Evolutionary conservation across 2,888 invertebrate genomes (phyloP).

Genomic region (Nomada fabriciana): DNA sequence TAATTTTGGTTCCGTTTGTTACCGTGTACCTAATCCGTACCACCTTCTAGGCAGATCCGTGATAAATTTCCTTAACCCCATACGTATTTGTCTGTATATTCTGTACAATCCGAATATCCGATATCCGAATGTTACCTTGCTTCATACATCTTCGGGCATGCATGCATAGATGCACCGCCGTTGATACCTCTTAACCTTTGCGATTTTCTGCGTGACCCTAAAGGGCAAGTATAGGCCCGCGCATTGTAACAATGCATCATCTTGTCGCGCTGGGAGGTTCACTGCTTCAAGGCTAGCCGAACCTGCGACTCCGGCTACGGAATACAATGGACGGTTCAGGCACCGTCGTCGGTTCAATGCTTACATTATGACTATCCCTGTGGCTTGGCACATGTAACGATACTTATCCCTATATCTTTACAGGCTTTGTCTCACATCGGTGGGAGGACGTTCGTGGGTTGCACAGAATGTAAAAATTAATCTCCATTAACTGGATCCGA

Average conservation of each 20-base stretch:
- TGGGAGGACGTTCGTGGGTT: slow-evolving; percentile 48
- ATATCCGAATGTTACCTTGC: slow-evolving; percentile 17
- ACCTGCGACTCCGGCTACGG: slow-evolving; percentile 76
- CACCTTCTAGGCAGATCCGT: no score
- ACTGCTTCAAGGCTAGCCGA: slow-evolving; percentile 77
- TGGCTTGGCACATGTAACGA: slow-evolving; percentile 74
- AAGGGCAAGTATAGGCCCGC: slow-evolving; percentile 71
- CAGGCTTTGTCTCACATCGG: slow-evolving; percentile 74
- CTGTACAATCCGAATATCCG: neutral
- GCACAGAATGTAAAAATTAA: slow-evolving; percentile 60
- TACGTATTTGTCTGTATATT: neutral
- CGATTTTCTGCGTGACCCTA: slow-evolving; percentile 73
- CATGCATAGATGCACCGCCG: slow-evolving; percentile 56
- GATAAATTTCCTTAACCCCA: no score
- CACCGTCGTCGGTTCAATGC: slow-evolving; percentile 75
- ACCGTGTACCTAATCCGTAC: no score
- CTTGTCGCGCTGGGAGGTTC: slow-evolving; percentile 83
- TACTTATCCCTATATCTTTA: slow-evolving; percentile 75
- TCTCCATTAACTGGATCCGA: slow-evolving; percentile 52
- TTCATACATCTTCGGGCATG: slow-evolving; percentile 9
- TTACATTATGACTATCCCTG: slow-evolving; percentile 77
- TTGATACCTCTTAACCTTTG: slow-evolving; percentile 71
- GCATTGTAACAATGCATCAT: slow-evolving; percentile 81
- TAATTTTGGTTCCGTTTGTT: no score
- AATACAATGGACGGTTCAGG: slow-evolving; percentile 79